Base-by-base conservation (phyloP, 53 echinoderm and acorn worm genomes). In the Stichopus horrens region DNA sequence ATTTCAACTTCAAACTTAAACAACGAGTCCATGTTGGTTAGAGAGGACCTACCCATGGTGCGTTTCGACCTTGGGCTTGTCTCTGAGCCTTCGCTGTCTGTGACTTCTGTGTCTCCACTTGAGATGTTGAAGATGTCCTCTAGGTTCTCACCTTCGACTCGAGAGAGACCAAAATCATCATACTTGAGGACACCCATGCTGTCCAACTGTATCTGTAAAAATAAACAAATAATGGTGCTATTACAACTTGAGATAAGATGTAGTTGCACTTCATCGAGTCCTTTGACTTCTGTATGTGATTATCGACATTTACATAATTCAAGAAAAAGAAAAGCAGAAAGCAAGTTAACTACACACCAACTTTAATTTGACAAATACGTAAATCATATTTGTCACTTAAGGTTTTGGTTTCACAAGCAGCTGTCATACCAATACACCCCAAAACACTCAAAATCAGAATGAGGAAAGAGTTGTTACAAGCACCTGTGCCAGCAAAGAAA, bases 91-190 rank as follows among this genome's bases (percentile, higher is more conserved):
- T 53, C 75, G 88, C 86, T 90, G 57, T 95, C 95, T 4, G 21
- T 18, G 79, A 80, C 88, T 55, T 88, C 89, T 14, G 88, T 89
- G 23, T 94, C 93, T 77, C 88, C 91, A 5, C 78, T 54, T 4
- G 93, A 89, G 66, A 91, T 78, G 57, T 90, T 76, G 86, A 98
- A 98, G 59, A 98, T 76, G 51, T 98, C 96, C 19, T 98, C 94
- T 13, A 98, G 88, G 66, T 96, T 91, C 83, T 98, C 99, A 37
- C 92, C 99, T 83, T 98, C 99, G 11, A 98, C 93, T 63, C 94
- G 93, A 67, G 94, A 88, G 56, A 98, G 87, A 83, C 99, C 91
- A 76, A 98, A 98, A 83, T 98, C 99, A 83, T 98, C 99, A 90
- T 90, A 98, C 76, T 98, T 98, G 22, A 98, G 85, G 52, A 88